phyloP scores from a whole-genome alignment of 2,797 vertebrate genomes.

The Loriculus beryllinus region DNA sequence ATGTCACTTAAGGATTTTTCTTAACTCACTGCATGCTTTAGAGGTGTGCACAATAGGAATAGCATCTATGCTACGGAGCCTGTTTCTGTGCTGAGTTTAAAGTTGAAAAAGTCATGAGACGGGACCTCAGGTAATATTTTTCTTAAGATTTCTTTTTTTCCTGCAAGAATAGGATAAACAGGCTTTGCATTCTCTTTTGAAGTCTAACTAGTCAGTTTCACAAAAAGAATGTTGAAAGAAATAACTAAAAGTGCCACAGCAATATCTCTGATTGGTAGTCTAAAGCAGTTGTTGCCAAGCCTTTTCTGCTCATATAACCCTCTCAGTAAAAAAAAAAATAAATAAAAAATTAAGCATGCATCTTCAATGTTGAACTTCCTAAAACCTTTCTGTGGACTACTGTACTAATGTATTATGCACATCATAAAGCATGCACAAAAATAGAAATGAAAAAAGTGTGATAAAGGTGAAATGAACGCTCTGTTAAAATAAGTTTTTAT shows the following conservation, averaged over 20 bases:
- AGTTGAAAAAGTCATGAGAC: background rate
- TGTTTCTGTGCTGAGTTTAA: background rate
- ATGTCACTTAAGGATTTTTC: background rate
- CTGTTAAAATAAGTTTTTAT: background rate
- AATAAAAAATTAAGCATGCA: background rate
- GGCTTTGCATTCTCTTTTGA: background rate
- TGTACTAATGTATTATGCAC: background rate
- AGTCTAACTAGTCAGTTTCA: background rate
- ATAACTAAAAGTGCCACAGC: background rate
- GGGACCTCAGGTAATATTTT: background rate
- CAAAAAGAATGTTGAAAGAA: background rate
- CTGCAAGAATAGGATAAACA: background rate
- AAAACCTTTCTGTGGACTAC: background rate
- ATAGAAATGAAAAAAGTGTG: background rate
- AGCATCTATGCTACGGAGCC: background rate
- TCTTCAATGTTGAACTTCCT: background rate
- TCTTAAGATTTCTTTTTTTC: background rate
- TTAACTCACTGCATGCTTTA: background rate
- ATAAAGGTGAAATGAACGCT: background rate
- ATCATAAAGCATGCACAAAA: background rate
- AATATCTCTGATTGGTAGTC: background rate
- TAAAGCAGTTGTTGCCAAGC: background rate
- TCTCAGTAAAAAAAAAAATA: background rate
- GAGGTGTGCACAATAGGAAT: background rate
- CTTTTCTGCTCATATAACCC: background rate